These are phyloP conservation scores for Poecile atricapillus DNA, from an alignment of 2,113 vertebrate species.

Conservation along the genomic window DNA sequence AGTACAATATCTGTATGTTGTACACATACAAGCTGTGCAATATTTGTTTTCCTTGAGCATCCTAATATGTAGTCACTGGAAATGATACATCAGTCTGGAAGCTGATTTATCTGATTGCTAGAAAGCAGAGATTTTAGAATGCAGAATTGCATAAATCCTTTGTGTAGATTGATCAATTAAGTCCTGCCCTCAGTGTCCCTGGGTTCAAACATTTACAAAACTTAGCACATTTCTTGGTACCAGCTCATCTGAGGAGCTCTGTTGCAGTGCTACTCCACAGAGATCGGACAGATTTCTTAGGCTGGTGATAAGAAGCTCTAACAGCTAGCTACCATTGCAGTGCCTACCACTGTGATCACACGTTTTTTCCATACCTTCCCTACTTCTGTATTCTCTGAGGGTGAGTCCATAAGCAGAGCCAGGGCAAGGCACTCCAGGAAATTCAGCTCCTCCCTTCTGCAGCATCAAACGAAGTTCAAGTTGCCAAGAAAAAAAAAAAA, in stretches of 20 bases:
- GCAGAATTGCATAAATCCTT: not conserved
- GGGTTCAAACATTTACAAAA: not conserved
- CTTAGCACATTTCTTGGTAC: not conserved
- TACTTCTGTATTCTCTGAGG: not conserved
- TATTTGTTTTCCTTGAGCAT: not conserved
- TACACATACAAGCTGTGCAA: not conserved
- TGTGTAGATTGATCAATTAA: not conserved
- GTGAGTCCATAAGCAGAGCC: not conserved
- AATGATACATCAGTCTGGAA: not conserved
- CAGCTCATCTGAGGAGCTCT: not conserved
- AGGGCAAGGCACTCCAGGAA: not conserved
- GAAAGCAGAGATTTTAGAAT: not conserved
- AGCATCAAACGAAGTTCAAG: not conserved
- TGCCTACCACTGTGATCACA: not conserved
- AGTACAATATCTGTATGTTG: not conserved
- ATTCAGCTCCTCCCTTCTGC: not conserved
- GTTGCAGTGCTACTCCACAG: not conserved
- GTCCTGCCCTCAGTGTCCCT: not conserved
- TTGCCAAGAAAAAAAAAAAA: not conserved
- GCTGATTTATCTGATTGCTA: not conserved
- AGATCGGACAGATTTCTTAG: not conserved
- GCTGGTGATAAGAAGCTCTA: not conserved
- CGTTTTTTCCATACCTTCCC: not conserved
- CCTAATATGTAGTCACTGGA: not conserved
- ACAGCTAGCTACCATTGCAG: not conserved